Evolutionary conservation across 2,888 invertebrate genomes (phyloP).

Genomic region (Endomychus coccineus): DNA sequence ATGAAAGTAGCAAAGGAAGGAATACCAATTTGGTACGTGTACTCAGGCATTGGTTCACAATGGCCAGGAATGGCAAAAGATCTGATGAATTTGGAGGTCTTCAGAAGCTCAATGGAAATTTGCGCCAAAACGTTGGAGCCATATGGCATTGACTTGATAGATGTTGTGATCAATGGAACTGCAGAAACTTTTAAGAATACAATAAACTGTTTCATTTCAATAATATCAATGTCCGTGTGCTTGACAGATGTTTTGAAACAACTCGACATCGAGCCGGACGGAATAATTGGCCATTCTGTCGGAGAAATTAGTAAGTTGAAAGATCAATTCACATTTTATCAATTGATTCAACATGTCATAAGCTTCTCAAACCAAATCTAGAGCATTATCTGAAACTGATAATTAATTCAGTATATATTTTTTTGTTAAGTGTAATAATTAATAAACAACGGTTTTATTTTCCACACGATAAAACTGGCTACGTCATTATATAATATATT

Average conservation of each 20-base stretch:
- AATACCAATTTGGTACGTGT: slow-evolving; percentile 56
- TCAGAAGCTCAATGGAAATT: slow-evolving; percentile 49
- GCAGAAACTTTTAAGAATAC: slow-evolving; percentile 46
- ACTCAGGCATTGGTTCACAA: slow-evolving; percentile 62
- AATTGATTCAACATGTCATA: too few relatives aligned
- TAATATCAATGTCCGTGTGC: slow-evolving; percentile 60
- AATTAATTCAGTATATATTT: too few relatives aligned
- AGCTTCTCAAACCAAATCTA: too few relatives aligned
- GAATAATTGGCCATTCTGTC: slow-evolving; percentile 88
- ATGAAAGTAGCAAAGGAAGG: slow-evolving; percentile 13
- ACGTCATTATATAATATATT: slow-evolving; percentile 8
- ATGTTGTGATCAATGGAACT: slow-evolving; percentile 46
- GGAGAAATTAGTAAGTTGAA: slow-evolving; percentile 61
- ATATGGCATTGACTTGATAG: slow-evolving; percentile 48
- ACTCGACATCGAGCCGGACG: slow-evolving; percentile 74
- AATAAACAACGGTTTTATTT: too few relatives aligned
- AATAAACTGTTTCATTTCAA: slow-evolving; percentile 52
- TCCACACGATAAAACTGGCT: too few relatives aligned
- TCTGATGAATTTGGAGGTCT: slow-evolving; percentile 51
- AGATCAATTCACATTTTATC: neutral
- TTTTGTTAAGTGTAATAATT: too few relatives aligned
- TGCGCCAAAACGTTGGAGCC: slow-evolving; percentile 47
- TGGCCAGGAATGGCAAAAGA: slow-evolving; percentile 57
- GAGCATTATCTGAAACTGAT: too few relatives aligned
- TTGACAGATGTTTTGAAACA: slow-evolving; percentile 73